These are phyloP conservation scores for Styela clava DNA, from an alignment of 23 tunicate species.

Conservation along the genomic window DNA sequence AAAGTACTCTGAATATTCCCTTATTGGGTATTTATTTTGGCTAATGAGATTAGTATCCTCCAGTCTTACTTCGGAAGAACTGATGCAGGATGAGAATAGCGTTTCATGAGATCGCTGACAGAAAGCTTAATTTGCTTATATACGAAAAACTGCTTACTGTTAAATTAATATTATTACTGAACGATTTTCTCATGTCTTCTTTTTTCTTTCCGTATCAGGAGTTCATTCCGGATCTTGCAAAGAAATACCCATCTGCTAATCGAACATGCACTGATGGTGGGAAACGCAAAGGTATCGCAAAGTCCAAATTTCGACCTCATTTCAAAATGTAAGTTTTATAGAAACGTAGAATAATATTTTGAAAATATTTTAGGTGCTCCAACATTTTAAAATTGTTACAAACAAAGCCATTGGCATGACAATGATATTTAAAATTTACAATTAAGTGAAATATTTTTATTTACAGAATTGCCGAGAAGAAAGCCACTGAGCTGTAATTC, in stretches of 20 bases:
- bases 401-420: too few species aligned
- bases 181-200: too few species aligned
- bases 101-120: background rate
- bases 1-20: too few species aligned
- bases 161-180: background rate
- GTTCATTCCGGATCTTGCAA: background rate
- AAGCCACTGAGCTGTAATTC: background rate
- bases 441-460: background rate
- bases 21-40: too few species aligned
- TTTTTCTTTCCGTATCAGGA: conserved; percentile 6
- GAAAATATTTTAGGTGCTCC: too few species aligned
- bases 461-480: background rate
- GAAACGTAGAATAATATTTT: too few species aligned
- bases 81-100: too few species aligned
- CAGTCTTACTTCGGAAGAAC: too few species aligned
- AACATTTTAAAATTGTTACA: too few species aligned
- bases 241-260: background rate
- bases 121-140: background rate
- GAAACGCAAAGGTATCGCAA: background rate
- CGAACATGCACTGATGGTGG: conserved; percentile 8
- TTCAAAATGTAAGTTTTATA: background rate
- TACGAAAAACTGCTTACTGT: background rate
- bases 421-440: too few species aligned
- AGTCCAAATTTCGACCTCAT: conserved; percentile 14
- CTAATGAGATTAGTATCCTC: too few species aligned